Evolutionary conservation across 2,797 vertebrate genomes (phyloP), one percentile per base, ranked within the genome.

Genomic region (Mastacembelus armatus): DNA sequence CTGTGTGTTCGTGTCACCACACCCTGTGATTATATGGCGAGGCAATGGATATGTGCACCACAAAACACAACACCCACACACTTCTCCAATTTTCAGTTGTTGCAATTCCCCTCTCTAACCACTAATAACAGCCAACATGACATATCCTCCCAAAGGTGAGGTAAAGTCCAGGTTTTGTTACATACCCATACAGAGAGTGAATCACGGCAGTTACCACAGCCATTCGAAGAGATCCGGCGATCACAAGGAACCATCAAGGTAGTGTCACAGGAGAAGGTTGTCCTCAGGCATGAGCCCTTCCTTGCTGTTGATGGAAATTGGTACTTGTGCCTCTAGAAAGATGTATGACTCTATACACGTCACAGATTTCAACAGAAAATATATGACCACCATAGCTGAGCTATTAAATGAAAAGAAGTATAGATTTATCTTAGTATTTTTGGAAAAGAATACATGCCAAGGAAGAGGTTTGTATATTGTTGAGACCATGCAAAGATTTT

Each of bases 231-330:
- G 71, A 66, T 68, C 67, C 58, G 39, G 59, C 77, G 83, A 80
- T 88, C 78, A 88, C 51, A 83, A 39, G 51, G 27, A 76, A 29
- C 19, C 59, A 66, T 52, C 29, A 60, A 43, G 58, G 36, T 24
- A 16, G 66, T 57, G 80, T 83, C 85, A 88, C 57, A 40, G 58
- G 83, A 85, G 76, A 74, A 7, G 55, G 65, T 71, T 71, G 82
- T 71, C 89, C 80, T 70, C 51, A 27, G 86, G 81, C 70, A 27
- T 30, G 3, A 2, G 51, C 48, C 44, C 15, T 62, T 50, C 69
- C 66, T 40, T 36, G 51, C 61, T 29, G 43, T 15, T 66, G 52
- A 66, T 39, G 43, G 45, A 49, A 66, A 72, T 77, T 16, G 51
- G 18, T 44, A 33, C 42, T 27, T 44, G 33, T 33, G 33, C 19